These are phyloP conservation scores for Myrmophylax atrothorax DNA, from an alignment of 2,113 vertebrate species.

Conservation along the genomic window DNA sequence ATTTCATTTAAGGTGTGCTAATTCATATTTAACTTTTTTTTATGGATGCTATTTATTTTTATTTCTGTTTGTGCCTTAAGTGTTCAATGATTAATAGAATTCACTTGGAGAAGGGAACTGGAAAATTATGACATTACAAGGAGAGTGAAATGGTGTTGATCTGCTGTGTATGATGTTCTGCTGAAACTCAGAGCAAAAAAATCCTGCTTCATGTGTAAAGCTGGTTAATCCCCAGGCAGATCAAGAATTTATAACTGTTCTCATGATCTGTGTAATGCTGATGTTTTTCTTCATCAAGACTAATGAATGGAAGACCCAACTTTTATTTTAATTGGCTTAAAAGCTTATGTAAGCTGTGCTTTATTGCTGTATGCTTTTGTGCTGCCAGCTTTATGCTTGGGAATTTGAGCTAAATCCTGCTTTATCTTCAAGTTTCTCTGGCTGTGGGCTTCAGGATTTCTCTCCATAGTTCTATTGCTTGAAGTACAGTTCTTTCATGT, in stretches of 20 bases:
- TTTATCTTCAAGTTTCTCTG: background rate
- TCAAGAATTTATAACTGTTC: background rate
- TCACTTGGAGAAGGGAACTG: background rate
- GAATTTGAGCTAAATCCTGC: conserved; percentile 5
- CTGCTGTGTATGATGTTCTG: background rate
- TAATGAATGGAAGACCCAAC: background rate
- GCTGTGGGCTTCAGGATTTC: background rate
- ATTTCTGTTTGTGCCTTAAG: conserved; percentile 32
- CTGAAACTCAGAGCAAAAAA: background rate
- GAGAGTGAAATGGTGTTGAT: background rate
- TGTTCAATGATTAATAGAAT: background rate
- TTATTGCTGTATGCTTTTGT: conserved; percentile 3
- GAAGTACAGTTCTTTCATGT: background rate
- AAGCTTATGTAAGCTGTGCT: conserved; percentile 5
- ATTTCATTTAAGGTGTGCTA: background rate
- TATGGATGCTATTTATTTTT: conserved; percentile 39
- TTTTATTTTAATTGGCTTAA: background rate
- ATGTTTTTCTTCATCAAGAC: background rate
- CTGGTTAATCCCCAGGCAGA: background rate
- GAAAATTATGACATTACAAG: background rate
- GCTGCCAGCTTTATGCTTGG: conserved; percentile 1
- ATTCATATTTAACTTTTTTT: background rate
- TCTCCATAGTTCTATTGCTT: background rate
- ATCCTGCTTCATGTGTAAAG: background rate
- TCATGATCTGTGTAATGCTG: background rate